phyloP scores from a whole-genome alignment of 2,113 vertebrate genomes.

The Burhinus bistriatus region DNA sequence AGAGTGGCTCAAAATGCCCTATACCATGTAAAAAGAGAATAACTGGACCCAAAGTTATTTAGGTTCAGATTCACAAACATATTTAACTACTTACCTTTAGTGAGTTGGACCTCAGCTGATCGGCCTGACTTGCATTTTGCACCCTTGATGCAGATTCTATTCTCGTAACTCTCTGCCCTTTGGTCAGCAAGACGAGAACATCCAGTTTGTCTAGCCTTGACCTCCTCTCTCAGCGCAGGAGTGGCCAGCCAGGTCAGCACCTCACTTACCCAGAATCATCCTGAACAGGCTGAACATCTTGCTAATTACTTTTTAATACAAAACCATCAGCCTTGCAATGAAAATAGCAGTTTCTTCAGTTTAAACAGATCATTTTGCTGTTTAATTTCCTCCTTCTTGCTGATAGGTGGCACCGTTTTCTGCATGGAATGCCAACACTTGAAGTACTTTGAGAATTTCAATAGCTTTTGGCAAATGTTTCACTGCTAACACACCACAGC shows the following conservation, averaged over 20 bases:
- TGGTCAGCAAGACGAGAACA: background rate
- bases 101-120: background rate
- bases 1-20: background rate
- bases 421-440: background rate
- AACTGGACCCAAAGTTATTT: background rate
- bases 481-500: background rate
- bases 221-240: background rate
- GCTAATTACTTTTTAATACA: background rate
- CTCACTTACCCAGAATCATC: background rate
- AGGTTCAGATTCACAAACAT: background rate
- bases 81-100: background rate
- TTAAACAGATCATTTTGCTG: background rate
- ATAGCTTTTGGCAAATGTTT: background rate
- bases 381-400: background rate
- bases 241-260: background rate
- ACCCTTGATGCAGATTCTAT: background rate
- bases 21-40: background rate
- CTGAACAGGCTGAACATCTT: background rate
- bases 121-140: background rate
- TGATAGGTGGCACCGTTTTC: constrained; percentile 44
- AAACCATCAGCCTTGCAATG: background rate
- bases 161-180: background rate
- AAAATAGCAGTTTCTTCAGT: background rate
- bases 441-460: background rate
- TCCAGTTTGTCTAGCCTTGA: background rate